Evolutionary conservation across 2,888 invertebrate genomes (phyloP), one percentile per base, ranked within the genome.

Genomic region (Xestia xanthographa): DNA sequence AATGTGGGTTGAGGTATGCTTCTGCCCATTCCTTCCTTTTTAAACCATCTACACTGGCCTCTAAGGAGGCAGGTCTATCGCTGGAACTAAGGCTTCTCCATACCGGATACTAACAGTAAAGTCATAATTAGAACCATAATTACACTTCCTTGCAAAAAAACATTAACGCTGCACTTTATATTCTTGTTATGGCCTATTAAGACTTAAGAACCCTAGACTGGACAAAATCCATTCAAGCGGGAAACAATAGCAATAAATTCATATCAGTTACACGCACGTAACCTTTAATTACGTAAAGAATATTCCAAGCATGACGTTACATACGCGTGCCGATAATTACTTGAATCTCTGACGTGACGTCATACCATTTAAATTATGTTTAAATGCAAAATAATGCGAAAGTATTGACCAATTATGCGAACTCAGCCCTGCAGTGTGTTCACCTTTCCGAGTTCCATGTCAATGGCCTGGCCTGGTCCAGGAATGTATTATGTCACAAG

Each of bases 361-460:
- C 93, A 92, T 81, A 78, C 75, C 72, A 86, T 88, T 87, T 86
- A 87, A 90, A 92, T 91, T 91, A 87, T 91, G 89, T 90, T 86
- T 86, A 89, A 86, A 83, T 86, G 87, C 87, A 89, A 89, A 90
- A 90, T 91, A 91, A 91, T 89, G 88, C 88, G 87, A 83, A 89
- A 84, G 81, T 79, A 82, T 88, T 87, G 84, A 86, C 85, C 91
- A 93, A 92, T 92, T 92, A 92, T 88, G 87, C 85, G 79, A 84
- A 77, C 78, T 77, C 88, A 84, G 85, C 83, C 75, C 82, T 79
- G 26, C 75, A 79, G 86, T 91, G 89, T 90, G 89, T 91, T 92
- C 92, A 94, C 94, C 93, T 94, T 94, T 94, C 86, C 76, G 86
- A 82, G 82, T 91, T 90, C 84, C 91, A 90, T 93, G 93, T 94